Base-by-base conservation (phyloP, 1,140 invertebrate genomes). In the Camponotus floridanus region DNA sequence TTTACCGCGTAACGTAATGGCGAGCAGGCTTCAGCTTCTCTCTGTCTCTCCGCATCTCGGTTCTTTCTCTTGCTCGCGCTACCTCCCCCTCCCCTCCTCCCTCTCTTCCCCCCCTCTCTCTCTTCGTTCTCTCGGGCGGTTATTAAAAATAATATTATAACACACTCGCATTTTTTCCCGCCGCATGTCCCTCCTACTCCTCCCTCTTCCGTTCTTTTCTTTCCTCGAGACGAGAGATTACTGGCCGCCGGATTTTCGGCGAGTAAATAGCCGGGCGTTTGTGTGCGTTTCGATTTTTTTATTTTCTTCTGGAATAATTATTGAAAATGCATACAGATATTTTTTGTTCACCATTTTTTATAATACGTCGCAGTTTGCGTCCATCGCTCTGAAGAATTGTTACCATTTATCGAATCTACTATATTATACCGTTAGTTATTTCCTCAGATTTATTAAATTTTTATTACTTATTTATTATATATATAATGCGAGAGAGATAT, bases 1-100 rank as follows among this genome's bases (percentile, higher is more conserved):
- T 95, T 95, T 95, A 95, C 93, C 94, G 93, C 93, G 94, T 93
- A 94, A 94, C 93, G 93, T 95, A 94, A 94, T 94, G 93, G 94
- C 93, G 91, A 92, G 85, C 94, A 92, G 92, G 89, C 89, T 92
- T 92, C 89, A 91, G 90, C 92, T 91, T 90, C 92, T 92, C 91
- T 88, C 87, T 73, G 78, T 91, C 89, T 88, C 88, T 85, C 76
- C 59, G 61, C 39, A 57, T 84, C 68, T 76, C 80, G 55, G 55
- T 68, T 86, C 79, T 87, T 86, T 59, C 85, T 86, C 42, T 84
- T 76, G 67, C 78, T 80, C 64, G 76, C 73, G 67, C 81, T 4
- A 1, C 74, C 45, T 61, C 48, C 3, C 59, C 45, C 83, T 15
- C 84, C 42, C 51, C 26, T 36, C 15, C 51, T 26, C 48, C 15